Evolutionary conservation across 2,113 vertebrate species (phyloP), one percentile per base, ranked within the genome.

Genomic region (Salvator merianae): DNA sequence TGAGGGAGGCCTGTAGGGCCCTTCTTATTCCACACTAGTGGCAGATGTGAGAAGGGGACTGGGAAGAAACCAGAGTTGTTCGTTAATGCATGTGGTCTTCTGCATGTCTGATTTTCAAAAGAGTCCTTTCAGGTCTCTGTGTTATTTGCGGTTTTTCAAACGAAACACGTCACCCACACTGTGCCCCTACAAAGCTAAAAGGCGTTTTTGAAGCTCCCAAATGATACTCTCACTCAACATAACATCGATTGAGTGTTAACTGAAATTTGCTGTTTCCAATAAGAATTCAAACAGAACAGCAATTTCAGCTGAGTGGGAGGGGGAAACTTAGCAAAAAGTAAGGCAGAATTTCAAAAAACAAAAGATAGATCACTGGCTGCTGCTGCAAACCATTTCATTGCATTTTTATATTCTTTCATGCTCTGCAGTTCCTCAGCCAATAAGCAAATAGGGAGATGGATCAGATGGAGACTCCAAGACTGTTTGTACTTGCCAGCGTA

Each of bases 161-260:
- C 30, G 55, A 13, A 43, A 71, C 28, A 26, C 32, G 43, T n/a
- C 40, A 43, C 36, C 59, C 24, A 76, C 14, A 1, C 4, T 47
- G 26, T 32, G 0, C 22, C 28, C 1, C 43, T 59, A 34, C 7
- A 4, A 47, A 68, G 86, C 1, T 16, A 0, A 1, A 0, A 76
- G 28, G 22, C 24, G 0, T 71, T 70, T 77, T 50, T 50, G 1
- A 8, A 73, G 74, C 65, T n/a, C 1, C 2, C 0, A 7, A 30
- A 10, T n/a, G 16, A 47, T 0, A 7, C 0, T 2, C 1, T 0
- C 0, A 0, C 8, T 66, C 43, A 0, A 38, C 7, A 3, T 55
- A 2, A 9, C 7, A 1, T 50, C 53, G 85, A 47, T 75, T 24
- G 1, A 63, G 1, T 36, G 40, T 82, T 18, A 63, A 14, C 43